Conservation (phyloP, 2,888 invertebrate species). For the Athrips mouffetella region DNA sequence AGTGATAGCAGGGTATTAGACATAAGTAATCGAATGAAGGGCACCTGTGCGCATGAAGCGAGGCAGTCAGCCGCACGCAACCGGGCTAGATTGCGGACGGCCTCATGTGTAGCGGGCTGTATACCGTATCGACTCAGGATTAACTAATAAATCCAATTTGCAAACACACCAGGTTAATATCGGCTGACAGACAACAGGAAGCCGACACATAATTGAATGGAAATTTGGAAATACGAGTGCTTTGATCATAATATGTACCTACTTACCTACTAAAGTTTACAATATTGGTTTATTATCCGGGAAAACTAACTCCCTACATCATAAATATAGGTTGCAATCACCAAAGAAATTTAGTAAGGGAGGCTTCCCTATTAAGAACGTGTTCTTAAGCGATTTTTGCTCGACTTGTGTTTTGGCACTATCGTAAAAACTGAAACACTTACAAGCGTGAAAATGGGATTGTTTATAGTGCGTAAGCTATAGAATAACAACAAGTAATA, state of each 20-base stretch:
- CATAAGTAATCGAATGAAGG: neutral
- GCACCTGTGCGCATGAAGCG: constrained; percentile 8
- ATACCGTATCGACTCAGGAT: constrained; percentile 5
- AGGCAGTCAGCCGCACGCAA: constrained; percentile 9
- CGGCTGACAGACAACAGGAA: constrained; percentile 8
- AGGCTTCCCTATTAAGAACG: too few species aligned
- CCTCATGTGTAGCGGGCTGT: neutral
- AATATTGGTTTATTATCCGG: neutral
- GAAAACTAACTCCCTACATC: neutral
- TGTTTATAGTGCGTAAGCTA: too few species aligned
- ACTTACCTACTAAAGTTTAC: too few species aligned
- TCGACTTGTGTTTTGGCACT: too few species aligned
- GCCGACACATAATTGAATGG: constrained; percentile 6
- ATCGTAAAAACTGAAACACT: too few species aligned
- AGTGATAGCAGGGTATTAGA: neutral
- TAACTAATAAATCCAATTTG: constrained; percentile 22
- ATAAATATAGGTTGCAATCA: neutral
- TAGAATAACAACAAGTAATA: too few species aligned
- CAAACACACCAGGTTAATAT: constrained; percentile 21
- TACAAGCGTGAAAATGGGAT: too few species aligned
- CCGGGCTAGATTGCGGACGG: neutral
- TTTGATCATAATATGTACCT: constrained; percentile 4
- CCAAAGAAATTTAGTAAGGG: too few species aligned
- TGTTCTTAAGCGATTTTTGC: too few species aligned
- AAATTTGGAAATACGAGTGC: neutral